Percentiles rank a stretch among this genome's conserved stretches.
These are phyloP conservation scores for Saguinus imperator DNA, from an alignment of 2,113 vertebrate genomes.

Conservation along the genomic window DNA sequence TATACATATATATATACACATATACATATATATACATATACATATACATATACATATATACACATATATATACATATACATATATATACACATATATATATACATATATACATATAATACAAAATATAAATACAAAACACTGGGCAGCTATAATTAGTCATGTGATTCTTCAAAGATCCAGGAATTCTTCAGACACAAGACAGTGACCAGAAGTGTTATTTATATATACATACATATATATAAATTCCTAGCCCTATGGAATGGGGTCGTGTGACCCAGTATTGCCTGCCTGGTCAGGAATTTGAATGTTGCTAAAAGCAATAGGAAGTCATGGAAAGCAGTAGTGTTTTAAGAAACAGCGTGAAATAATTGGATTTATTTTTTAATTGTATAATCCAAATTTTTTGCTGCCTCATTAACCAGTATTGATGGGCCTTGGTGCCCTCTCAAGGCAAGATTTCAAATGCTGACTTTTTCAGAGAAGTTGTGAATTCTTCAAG, in stretches of 20 bases:
- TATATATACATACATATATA: no score
- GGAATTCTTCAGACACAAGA: neutral
- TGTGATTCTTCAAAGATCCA: conserved; percentile 37
- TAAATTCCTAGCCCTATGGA: no score
- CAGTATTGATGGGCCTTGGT: neutral
- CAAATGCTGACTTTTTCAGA: neutral
- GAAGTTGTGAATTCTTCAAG: neutral
- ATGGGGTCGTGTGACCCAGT: neutral
- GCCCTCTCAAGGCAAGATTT: neutral
- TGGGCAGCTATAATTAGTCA: conserved; percentile 7
- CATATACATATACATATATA: no score
- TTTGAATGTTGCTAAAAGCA: neutral
- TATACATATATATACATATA: no score
- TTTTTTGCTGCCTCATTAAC: neutral
- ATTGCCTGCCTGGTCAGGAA: neutral
- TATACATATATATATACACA: no score
- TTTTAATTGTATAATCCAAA: neutral
- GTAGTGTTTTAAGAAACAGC: neutral
- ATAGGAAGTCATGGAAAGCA: neutral
- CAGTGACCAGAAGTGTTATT: neutral
- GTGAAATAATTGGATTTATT: neutral
- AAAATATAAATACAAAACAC: conserved; percentile 25
- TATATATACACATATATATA: no score
- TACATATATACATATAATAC: no score
- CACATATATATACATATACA: no score